A percentile compares a stretch with the other conserved stretches of the same genome.
Evolutionary conservation across 2,797 vertebrate species (phyloP).

Genomic region (Lagodon rhomboides): DNA sequence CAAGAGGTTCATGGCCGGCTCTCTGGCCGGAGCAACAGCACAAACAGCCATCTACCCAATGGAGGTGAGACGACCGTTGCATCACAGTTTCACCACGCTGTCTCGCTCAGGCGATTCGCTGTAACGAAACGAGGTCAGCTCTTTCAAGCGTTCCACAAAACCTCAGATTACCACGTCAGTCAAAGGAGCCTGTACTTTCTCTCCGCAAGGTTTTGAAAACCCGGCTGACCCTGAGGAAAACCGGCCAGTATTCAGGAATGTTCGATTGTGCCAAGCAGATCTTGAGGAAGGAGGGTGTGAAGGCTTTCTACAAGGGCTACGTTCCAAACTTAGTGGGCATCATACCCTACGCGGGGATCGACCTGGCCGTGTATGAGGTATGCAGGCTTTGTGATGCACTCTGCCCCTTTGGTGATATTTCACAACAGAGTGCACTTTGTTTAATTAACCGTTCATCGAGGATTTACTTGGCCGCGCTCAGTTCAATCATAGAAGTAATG

Average conservation of each 20-base stretch:
- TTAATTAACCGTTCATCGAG: slow-evolving; percentile 31
- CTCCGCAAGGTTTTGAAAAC: slow-evolving; percentile 94
- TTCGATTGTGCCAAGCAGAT: slow-evolving; percentile 96
- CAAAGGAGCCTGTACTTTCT: background rate
- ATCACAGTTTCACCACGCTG: background rate
- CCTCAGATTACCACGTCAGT: background rate
- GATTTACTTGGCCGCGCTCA: background rate
- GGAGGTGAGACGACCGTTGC: slow-evolving; percentile 87
- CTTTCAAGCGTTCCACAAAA: background rate
- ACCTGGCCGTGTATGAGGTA: slow-evolving; percentile 98
- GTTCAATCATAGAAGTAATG: background rate
- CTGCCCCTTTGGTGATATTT: slow-evolving; percentile 17
- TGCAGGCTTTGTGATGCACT: slow-evolving; percentile 21
- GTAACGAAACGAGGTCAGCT: background rate
- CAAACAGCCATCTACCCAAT: slow-evolving; percentile 98
- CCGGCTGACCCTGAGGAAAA: slow-evolving; percentile 94
- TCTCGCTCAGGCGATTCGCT: background rate
- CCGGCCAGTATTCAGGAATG: slow-evolving; percentile 95
- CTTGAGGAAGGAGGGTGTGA: slow-evolving; percentile 92
- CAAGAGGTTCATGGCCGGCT: slow-evolving; percentile 95
- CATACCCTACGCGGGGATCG: slow-evolving; percentile 98
- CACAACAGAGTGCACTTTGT: slow-evolving; percentile 36
- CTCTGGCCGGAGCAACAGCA: slow-evolving; percentile 95
- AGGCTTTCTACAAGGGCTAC: slow-evolving; percentile 97
- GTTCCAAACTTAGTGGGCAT: slow-evolving; percentile 96